Percentiles rank a stretch among this genome's conserved stretches.
These are phyloP conservation scores for Nesidiocoris tenuis DNA, from an alignment of 2,888 invertebrate genomes.

Conservation along the genomic window DNA sequence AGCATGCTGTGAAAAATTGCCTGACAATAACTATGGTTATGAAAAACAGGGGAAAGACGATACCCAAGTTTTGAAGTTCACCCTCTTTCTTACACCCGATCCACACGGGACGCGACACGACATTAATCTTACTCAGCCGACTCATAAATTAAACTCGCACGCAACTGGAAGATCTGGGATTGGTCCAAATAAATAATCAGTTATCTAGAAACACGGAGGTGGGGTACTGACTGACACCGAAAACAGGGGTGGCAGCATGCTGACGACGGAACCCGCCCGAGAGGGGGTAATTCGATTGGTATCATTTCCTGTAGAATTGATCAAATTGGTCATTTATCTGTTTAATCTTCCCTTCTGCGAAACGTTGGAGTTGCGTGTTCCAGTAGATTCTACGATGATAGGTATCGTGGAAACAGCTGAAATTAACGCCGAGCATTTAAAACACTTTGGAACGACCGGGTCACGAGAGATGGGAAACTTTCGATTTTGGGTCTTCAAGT, in stretches of 20 bases:
- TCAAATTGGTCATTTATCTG: no score
- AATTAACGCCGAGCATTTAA: no score
- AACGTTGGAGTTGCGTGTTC: no score
- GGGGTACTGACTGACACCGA: background rate
- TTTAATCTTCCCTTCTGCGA: background rate
- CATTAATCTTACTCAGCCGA: constrained; percentile 43
- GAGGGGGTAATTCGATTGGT: background rate
- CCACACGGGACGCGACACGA: constrained; percentile 19
- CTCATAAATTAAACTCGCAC: constrained; percentile 40
- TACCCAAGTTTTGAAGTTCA: constrained; percentile 26
- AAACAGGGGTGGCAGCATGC: background rate
- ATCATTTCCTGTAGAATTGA: constrained; percentile 12
- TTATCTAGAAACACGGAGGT: constrained; percentile 28
- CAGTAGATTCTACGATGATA: no score
- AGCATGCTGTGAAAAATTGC: no score
- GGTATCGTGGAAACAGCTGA: no score
- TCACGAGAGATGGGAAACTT: no score
- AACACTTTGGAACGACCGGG: no score
- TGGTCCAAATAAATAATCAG: constrained; percentile 46
- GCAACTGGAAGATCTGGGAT: constrained; percentile 44
- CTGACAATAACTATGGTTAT: no score
- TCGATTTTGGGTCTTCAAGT: no score
- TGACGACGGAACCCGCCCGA: no score
- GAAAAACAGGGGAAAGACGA: background rate
- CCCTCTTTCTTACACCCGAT: constrained; percentile 34